Evolutionary conservation across 2,888 invertebrate genomes (phyloP).

Genomic region (Cloeon dipterum): DNA sequence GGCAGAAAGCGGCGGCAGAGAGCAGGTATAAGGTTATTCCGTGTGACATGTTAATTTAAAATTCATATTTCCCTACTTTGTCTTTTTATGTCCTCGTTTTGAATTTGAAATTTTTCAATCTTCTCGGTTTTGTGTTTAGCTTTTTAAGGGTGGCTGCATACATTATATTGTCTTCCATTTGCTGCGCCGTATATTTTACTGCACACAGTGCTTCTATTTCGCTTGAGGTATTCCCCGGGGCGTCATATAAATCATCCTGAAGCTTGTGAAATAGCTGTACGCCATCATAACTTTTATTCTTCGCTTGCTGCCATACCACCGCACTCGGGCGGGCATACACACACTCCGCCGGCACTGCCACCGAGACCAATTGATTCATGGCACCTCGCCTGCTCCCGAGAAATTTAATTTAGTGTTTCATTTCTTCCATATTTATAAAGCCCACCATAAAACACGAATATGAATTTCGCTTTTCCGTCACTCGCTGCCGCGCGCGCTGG

Average conservation of each 20-base stretch:
- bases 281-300: neutral
- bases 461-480: too few species aligned
- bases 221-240: neutral
- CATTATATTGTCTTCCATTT: too few species aligned
- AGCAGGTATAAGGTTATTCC: too few species aligned
- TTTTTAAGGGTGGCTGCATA: too few species aligned
- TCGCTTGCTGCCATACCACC: neutral
- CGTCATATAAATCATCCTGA: constrained; percentile 1
- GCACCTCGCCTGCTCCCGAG: neutral
- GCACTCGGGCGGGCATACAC: too few species aligned
- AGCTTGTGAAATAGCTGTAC: neutral
- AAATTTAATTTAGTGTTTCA: constrained; percentile 1
- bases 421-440: neutral
- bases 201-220: constrained; percentile 1
- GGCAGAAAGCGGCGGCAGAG: too few species aligned
- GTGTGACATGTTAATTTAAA: too few species aligned
- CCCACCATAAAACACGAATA: too few species aligned
- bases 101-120: constrained; percentile 1
- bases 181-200: neutral
- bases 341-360: neutral
- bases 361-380: neutral
- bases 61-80: constrained; percentile 1
- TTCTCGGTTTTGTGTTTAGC: constrained; percentile 1
- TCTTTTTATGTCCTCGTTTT: neutral
- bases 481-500: too few species aligned